These are phyloP conservation scores for Zenarchopterus dispar DNA, from an alignment of 2,797 vertebrate species.

Conservation along the genomic window DNA sequence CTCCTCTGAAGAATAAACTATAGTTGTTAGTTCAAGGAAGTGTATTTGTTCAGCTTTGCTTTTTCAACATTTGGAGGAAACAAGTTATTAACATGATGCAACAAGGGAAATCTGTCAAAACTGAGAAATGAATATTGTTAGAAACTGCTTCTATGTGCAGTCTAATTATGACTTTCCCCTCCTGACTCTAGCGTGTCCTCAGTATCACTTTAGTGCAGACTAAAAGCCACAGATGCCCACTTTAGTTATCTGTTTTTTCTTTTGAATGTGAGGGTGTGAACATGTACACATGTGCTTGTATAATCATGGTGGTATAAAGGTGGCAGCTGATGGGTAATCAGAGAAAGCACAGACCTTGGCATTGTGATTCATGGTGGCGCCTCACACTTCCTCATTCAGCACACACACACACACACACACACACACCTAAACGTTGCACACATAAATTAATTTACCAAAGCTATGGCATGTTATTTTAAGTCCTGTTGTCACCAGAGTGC, in stretches of 20 bases:
- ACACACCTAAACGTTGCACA: too few relatives aligned
- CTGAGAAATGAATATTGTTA: constrained; percentile 1
- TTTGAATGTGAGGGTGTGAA: constrained; percentile 20
- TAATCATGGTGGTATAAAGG: constrained; percentile 14
- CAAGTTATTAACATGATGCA: constrained; percentile 18
- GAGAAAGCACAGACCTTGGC: too few relatives aligned
- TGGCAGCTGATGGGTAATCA: too few relatives aligned
- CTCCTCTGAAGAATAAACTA: too few relatives aligned
- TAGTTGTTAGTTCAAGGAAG: constrained; percentile 40
- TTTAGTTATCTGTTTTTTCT: background rate
- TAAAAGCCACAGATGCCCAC: background rate
- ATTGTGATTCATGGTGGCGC: too few relatives aligned
- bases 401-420: too few relatives aligned
- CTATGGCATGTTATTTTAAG: too few relatives aligned
- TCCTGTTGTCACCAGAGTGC: too few relatives aligned
- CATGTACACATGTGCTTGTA: constrained; percentile 24
- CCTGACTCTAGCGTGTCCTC: background rate
- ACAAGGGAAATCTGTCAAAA: background rate
- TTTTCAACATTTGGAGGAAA: constrained; percentile 41
- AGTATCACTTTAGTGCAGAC: background rate
- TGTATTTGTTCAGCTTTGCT: constrained; percentile 32
- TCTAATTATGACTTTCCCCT: background rate
- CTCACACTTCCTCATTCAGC: too few relatives aligned
- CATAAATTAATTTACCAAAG: too few relatives aligned
- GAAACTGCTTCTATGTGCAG: constrained; percentile 1